Evolutionary conservation across 2,888 invertebrate species (phyloP).

Genomic region (Torymus tubicola): DNA sequence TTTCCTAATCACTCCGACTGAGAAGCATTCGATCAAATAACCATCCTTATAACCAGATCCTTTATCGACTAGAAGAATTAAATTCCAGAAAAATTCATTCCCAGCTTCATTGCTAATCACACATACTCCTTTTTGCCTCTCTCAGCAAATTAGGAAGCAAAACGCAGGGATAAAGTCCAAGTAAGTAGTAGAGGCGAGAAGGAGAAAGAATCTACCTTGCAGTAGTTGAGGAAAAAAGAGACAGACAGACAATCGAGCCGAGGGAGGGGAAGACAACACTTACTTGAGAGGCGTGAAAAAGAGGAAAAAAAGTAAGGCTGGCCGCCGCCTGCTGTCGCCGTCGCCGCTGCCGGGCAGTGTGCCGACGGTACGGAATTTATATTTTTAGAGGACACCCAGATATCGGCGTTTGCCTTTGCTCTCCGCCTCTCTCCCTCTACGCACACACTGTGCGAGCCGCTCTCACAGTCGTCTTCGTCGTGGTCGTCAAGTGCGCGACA

Average conservation of each 20-base stretch:
- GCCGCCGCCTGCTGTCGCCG: conserved; percentile 47
- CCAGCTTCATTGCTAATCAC: not conserved
- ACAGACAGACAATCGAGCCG: too few species aligned
- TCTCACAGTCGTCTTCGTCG: too few species aligned
- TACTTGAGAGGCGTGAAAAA: conserved; percentile 51
- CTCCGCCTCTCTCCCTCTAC: too few species aligned
- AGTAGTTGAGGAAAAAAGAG: not conserved
- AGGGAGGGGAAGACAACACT: conserved; percentile 27
- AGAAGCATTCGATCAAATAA: conserved; percentile 39
- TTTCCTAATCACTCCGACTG: conserved; percentile 51
- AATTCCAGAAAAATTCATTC: not conserved
- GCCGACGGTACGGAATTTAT: conserved; percentile 71
- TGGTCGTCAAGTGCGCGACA: not conserved
- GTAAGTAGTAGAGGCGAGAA: not conserved
- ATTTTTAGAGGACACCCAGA: conserved; percentile 75
- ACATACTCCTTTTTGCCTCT: not conserved
- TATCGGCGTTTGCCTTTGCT: conserved; percentile 59
- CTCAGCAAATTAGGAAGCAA: not conserved
- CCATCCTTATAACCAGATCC: conserved; percentile 38
- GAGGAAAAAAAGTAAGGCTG: conserved; percentile 52
- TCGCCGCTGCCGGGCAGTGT: conserved; percentile 64
- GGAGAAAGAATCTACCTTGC: conserved; percentile 8
- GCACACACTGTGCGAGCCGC: conserved; percentile 18
- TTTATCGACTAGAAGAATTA: conserved; percentile 23
- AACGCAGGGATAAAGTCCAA: not conserved